Evolutionary conservation across 2,797 vertebrate genomes (phyloP).

Genomic region (Crenuchus spilurus): DNA sequence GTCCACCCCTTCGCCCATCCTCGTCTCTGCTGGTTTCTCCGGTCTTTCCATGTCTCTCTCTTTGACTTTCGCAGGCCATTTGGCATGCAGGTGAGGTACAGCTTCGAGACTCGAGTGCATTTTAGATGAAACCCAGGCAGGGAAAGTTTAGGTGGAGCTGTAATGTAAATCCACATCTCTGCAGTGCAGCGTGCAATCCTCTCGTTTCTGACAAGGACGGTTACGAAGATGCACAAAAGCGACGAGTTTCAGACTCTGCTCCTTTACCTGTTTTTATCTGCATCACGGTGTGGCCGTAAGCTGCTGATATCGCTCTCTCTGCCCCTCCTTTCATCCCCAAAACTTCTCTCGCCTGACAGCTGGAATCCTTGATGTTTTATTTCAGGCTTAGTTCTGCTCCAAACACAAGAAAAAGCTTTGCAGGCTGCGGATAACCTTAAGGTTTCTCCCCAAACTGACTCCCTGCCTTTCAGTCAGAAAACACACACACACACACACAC

Average conservation of each 20-base stretch:
- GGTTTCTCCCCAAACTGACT: slow-evolving; percentile 38
- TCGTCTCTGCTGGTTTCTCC: not conserved
- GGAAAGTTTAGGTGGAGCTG: not conserved
- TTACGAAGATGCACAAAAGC: not conserved
- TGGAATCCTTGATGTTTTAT: slow-evolving; percentile 54
- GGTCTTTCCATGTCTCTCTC: not conserved
- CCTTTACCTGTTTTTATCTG: not conserved
- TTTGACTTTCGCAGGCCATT: not conserved
- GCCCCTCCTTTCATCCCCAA: not conserved
- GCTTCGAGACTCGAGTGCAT: not conserved
- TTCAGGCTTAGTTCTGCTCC: slow-evolving; percentile 44
- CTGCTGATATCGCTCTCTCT: slow-evolving; percentile 4
- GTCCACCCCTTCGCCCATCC: not conserved
- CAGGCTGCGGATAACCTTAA: slow-evolving; percentile 54
- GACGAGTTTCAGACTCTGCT: not conserved
- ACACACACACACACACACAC: slow-evolving; percentile 9
- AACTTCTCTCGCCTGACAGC: slow-evolving; percentile 44
- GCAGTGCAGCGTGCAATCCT: not conserved
- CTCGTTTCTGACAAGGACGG: not conserved
- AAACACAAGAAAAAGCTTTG: slow-evolving; percentile 39
- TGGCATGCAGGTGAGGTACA: not conserved
- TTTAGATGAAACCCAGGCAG: slow-evolving; percentile 6
- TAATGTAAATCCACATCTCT: slow-evolving; percentile 5
- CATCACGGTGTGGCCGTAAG: not conserved
- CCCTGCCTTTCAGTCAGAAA: too few species aligned